A percentile compares a stretch with the other conserved stretches of the same genome.
Evolutionary conservation across 2,888 invertebrate genomes (phyloP).

Genomic region (Chrysodeixis includens): DNA sequence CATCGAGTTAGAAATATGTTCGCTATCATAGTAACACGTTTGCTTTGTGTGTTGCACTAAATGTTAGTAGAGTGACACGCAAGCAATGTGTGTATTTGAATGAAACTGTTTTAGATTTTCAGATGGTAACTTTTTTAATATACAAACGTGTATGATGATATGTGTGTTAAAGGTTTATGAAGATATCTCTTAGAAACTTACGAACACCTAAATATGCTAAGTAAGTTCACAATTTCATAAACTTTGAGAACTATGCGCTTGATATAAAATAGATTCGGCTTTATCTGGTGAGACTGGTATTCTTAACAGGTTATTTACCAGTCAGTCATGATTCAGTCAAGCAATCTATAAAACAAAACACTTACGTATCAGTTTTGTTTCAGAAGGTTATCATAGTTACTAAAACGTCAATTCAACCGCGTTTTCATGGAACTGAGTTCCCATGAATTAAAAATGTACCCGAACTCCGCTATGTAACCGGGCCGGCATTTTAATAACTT

Average conservation of each 20-base stretch:
- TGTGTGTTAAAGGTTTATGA: too few species aligned
- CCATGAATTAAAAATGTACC: not conserved
- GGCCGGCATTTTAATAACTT: slow-evolving; percentile 14
- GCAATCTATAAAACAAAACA: too few species aligned
- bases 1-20: slow-evolving; percentile 69
- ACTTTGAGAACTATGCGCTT: too few species aligned
- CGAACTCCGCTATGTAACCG: not conserved
- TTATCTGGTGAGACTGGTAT: too few species aligned
- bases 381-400: not conserved
- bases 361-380: too few species aligned
- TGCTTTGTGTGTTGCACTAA: slow-evolving; percentile 56
- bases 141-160: too few species aligned
- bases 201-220: too few species aligned
- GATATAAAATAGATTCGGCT: too few species aligned
- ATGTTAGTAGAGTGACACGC: slow-evolving; percentile 53
- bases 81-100: slow-evolving; percentile 19
- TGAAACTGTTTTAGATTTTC: not conserved
- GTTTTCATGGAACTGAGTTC: not conserved
- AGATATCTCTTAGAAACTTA: too few species aligned
- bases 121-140: not conserved
- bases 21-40: slow-evolving; percentile 61
- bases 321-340: too few species aligned
- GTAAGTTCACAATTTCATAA: too few species aligned
- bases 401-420: not conserved
- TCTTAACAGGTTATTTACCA: too few species aligned